Evolutionary conservation across 2,797 vertebrate genomes (phyloP), one percentile per base, ranked within the genome.

Genomic region (Hyperoplus lanceolatus): DNA sequence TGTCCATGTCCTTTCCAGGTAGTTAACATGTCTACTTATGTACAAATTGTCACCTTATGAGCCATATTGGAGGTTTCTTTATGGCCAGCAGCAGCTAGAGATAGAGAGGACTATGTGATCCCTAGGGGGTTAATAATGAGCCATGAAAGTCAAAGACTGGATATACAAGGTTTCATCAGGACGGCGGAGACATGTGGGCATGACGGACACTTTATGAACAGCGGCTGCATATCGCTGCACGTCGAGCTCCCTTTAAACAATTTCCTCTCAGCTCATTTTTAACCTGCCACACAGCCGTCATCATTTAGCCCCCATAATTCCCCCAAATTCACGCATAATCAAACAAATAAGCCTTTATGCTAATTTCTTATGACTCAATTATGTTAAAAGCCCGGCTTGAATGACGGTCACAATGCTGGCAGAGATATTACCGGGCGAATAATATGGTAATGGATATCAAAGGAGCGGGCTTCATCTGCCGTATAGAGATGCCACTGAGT

Each of bases 301-400:
- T 83, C 85, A 75, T 83, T 86, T 79, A 87, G 75, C 66, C 72
- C 29, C 38, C 49, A 56, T 69, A 84, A 85, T 87, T 80, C 64
- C 64, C 29, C 59, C 46, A 84, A 90, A 88, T 87, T 87, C 87
- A 92, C 66, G 53, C 87, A 85, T 89, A 88, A 92, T 94, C 85
- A 90, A 91, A 90, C 86, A 94, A 87, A 93, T 93, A 81, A 92
- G 85, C 85, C 85, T 89, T 92, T 86, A 88, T 91, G 91, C 89
- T 89, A 94, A 93, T 89, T 88, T 73, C 79, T 68, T 81, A 92
- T 80, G 89, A 89, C 91, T 92, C 87, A 83, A 89, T 91, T 91
- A 91, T 85, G 84, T 83, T 81, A 87, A 90, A 89, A 79, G 87
- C 79, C 58, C 11, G 50, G 81, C 76, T 87, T 88, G 89, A 93